Conservation (phyloP, 1,140 invertebrate species). For the Caenorhabditis inopinata region DNA sequence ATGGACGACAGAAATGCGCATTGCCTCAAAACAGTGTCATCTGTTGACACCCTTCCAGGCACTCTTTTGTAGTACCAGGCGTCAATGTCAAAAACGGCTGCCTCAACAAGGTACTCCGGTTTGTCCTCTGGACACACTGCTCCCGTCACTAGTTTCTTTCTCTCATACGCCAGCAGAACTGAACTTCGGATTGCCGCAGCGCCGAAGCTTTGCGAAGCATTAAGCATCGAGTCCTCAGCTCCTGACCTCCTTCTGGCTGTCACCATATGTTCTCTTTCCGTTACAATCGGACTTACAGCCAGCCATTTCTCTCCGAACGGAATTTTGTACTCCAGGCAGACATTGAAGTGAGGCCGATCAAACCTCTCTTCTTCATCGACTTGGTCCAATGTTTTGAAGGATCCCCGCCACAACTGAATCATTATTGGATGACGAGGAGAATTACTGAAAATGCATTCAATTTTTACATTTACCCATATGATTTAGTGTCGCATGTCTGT, state of each 20-base stretch:
- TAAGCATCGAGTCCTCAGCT: background rate
- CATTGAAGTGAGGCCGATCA: background rate
- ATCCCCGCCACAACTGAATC: conserved; percentile 8
- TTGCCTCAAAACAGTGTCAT: background rate
- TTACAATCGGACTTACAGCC: background rate
- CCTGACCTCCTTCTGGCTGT: background rate
- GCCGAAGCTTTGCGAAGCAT: background rate
- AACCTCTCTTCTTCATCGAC: background rate
- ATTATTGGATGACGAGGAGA: conserved; percentile 26
- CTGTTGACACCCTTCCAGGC: background rate
- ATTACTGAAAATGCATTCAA: background rate
- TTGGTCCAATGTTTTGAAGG: background rate
- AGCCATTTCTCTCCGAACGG: background rate
- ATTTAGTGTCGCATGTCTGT: too few species aligned
- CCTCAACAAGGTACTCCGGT: background rate
- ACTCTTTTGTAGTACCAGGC: conserved; percentile 26
- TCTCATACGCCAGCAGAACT: background rate
- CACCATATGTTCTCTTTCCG: background rate
- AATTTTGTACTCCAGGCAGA: background rate
- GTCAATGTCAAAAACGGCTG: background rate
- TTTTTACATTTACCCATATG: too few species aligned
- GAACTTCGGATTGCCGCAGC: background rate
- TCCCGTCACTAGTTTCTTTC: background rate
- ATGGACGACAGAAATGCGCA: background rate
- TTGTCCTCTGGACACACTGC: background rate